Conservation (phyloP, 2,888 invertebrate species). For the Latrodectus hesperus region DNA sequence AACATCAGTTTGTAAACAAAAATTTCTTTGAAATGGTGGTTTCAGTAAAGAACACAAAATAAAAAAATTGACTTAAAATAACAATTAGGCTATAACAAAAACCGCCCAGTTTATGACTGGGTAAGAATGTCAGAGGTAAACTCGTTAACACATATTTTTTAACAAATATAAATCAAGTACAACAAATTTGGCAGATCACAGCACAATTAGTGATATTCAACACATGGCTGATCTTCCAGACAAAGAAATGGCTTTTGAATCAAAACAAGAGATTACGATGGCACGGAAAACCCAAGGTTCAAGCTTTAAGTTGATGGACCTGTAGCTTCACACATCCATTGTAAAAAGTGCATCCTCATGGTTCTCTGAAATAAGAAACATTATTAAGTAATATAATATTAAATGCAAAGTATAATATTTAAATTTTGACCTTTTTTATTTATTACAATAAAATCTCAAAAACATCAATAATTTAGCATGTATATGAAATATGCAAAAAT, state of each 20-base stretch:
- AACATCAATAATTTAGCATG: not conserved
- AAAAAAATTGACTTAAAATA: slow-evolving; percentile 36
- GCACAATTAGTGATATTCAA: slow-evolving; percentile 34
- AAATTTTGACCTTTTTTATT: no score
- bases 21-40: slow-evolving; percentile 25
- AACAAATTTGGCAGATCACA: slow-evolving; percentile 64
- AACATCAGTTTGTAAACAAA: slow-evolving; percentile 49
- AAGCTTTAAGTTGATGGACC: slow-evolving; percentile 37
- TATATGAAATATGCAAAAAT: not conserved
- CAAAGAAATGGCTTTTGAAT: slow-evolving; percentile 33
- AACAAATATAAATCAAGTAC: slow-evolving; percentile 38
- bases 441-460: no score
- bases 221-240: slow-evolving; percentile 23
- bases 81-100: slow-evolving; percentile 38
- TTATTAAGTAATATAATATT: no score
- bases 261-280: slow-evolving; percentile 38
- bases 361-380: slow-evolving; percentile 40
- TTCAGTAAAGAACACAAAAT: slow-evolving; percentile 35
- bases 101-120: slow-evolving; percentile 28
- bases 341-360: slow-evolving; percentile 58
- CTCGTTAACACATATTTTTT: slow-evolving; percentile 12
- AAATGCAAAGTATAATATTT: no score
- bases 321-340: slow-evolving; percentile 53
- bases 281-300: slow-evolving; percentile 61
- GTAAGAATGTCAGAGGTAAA: slow-evolving; percentile 12